Base-by-base conservation (phyloP, 2,797 vertebrate species). In the Nothura maculosa region DNA sequence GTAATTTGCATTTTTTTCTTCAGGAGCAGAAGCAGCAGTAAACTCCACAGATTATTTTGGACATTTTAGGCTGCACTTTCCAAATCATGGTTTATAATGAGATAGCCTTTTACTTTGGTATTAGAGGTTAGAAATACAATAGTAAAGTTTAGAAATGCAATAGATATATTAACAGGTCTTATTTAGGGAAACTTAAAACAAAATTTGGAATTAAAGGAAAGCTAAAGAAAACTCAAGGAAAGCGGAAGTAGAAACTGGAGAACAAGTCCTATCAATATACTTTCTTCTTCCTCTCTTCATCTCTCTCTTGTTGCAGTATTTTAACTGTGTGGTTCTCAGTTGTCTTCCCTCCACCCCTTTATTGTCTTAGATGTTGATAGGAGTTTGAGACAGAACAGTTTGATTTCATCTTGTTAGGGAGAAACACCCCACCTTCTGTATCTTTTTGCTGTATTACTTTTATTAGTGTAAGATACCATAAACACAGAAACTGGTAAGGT, bases 1-100 rank as follows among this genome's bases (percentile, higher is more conserved):
- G 4, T 34, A 70, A 32, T 60, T 55, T 81, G 12, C 32, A 19
- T 74, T 60, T 79, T 54, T 3, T 50, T n/a, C 42, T 69, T n/a
- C 73, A 30, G 38, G 52, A 92, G 58, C 7, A 82, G 55, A 32
- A 73, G 55, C 32, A 72, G 36, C 19, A 28, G 38, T 32, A 92
- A 50, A 48, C 18, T 54, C 30, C 11, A 20, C 63, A 30, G 43
- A 36, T 74, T 67, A 19, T 83, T 93, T 69, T 74, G 14, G 55
- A 20, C 55, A 50, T 11, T 60, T 91, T 6, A 48, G 27, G 30
- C 47, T 47, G 38, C 67, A 25, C 12, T 55, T 30, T n/a, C 52
- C 52, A 55, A 55, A 55, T n/a, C 30, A 55, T 19, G 52, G 17
- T 73, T 73, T 63, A 47, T 52, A 79, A 12, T 36, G 30, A 72